Percentiles rank a stretch among this genome's conserved stretches.
Evolutionary conservation across 1,140 invertebrate species (phyloP).

Genomic region (Hypothenemus hampei): DNA sequence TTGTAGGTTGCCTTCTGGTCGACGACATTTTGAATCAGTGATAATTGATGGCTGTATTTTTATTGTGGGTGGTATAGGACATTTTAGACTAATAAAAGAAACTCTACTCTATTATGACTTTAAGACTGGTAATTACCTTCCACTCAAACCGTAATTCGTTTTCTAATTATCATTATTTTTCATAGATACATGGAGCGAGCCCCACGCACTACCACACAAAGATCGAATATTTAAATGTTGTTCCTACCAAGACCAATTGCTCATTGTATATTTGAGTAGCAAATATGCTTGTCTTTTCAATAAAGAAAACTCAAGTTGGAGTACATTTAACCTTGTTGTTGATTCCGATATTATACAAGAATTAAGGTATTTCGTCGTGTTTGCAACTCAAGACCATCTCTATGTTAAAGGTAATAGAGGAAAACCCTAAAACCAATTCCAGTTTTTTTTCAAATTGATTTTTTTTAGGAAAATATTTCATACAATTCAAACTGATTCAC

Average conservation of each 20-base stretch:
- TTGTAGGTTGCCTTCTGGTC: constrained; percentile 30
- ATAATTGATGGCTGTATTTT: constrained; percentile 32
- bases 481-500: constrained; percentile 24
- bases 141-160: not conserved
- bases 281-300: constrained; percentile 32
- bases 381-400: constrained; percentile 30
- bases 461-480: constrained; percentile 31
- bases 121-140: constrained; percentile 19
- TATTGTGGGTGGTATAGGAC: constrained; percentile 37
- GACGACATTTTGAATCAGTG: constrained; percentile 39
- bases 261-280: constrained; percentile 29
- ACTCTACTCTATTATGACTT: constrained; percentile 38
- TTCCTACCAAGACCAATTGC: constrained; percentile 28
- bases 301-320: constrained; percentile 7
- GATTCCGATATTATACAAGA: constrained; percentile 12
- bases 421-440: not conserved
- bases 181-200: constrained; percentile 33
- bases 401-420: constrained; percentile 35
- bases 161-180: constrained; percentile 9
- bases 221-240: constrained; percentile 37
- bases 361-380: constrained; percentile 28
- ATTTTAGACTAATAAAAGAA: constrained; percentile 36
- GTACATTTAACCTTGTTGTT: constrained; percentile 14
- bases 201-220: constrained; percentile 24
- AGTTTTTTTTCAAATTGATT: not conserved